Conservation (phyloP, 2,888 invertebrate genomes). For the Oxytorus armatus region DNA sequence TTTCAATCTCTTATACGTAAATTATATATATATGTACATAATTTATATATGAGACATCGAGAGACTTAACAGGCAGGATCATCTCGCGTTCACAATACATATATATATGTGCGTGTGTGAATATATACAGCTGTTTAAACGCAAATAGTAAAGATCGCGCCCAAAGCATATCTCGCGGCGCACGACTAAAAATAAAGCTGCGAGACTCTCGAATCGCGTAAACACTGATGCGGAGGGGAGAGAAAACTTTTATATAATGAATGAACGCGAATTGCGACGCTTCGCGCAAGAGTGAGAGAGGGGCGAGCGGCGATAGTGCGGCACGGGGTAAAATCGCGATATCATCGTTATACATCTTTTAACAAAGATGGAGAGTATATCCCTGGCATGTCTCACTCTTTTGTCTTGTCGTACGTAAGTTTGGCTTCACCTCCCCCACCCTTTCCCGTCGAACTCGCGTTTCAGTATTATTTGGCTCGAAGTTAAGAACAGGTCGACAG, state of each 20-base stretch:
- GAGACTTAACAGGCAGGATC: neutral
- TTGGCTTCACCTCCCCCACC: slow-evolving; percentile 27
- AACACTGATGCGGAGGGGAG: slow-evolving; percentile 73
- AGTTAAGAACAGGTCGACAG: slow-evolving; percentile 58
- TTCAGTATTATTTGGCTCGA: slow-evolving; percentile 58
- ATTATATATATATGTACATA: no score
- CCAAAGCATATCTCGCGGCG: slow-evolving; percentile 70
- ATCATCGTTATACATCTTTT: neutral
- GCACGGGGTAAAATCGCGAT: neutral
- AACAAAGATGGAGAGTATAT: neutral
- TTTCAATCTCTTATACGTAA: neutral
- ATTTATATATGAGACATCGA: neutral
- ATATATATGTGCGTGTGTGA: slow-evolving; percentile 2
- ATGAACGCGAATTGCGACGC: slow-evolving; percentile 76
- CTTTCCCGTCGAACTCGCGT: slow-evolving; percentile 5
- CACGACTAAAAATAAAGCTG: slow-evolving; percentile 77
- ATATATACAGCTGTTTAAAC: slow-evolving; percentile 49
- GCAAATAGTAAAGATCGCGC: slow-evolving; percentile 66
- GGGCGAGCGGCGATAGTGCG: neutral
- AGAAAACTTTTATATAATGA: slow-evolving; percentile 81
- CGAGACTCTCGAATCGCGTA: slow-evolving; percentile 71
- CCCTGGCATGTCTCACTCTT: slow-evolving; percentile 7
- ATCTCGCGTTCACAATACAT: neutral
- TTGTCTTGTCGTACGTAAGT: slow-evolving; percentile 20
- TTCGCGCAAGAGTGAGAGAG: slow-evolving; percentile 35